phyloP scores from a whole-genome alignment of 1,140 invertebrate genomes.

The Drosophila eugracilis region DNA sequence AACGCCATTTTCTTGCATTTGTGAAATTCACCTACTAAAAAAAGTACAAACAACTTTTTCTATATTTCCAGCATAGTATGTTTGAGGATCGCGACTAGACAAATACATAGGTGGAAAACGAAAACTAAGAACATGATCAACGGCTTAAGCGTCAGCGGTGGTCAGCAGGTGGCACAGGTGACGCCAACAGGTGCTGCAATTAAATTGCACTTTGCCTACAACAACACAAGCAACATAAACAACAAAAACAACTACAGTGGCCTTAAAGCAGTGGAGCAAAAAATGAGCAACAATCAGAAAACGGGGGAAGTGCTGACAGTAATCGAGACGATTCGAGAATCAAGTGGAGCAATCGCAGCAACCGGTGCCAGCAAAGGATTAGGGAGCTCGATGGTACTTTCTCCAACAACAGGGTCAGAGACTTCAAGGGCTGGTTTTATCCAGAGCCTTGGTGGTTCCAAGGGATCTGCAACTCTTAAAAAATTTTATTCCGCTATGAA shows the following conservation, averaged over 20 bases:
- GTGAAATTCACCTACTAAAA: conserved; percentile 62
- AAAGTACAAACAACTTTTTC: conserved; percentile 21
- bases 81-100: conserved; percentile 27
- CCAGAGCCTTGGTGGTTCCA: neutral
- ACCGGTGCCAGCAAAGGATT: conserved; percentile 1
- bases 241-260: conserved; percentile 48
- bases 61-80: conserved; percentile 43
- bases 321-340: conserved; percentile 14
- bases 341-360: conserved; percentile 26
- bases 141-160: conserved; percentile 55
- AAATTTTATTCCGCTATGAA: neutral
- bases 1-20: conserved; percentile 65
- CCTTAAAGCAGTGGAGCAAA: conserved; percentile 25
- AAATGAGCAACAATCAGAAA: conserved; percentile 34
- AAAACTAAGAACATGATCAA: conserved; percentile 61
- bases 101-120: neutral
- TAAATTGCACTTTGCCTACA: conserved; percentile 67
- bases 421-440: neutral
- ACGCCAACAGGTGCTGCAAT: conserved; percentile 57
- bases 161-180: conserved; percentile 43
- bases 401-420: neutral
- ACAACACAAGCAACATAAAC: conserved; percentile 33
- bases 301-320: conserved; percentile 45
- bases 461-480: neutral
- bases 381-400: neutral